Base-by-base conservation (phyloP, 2,888 invertebrate species). In the Ichneumon xanthorius region DNA sequence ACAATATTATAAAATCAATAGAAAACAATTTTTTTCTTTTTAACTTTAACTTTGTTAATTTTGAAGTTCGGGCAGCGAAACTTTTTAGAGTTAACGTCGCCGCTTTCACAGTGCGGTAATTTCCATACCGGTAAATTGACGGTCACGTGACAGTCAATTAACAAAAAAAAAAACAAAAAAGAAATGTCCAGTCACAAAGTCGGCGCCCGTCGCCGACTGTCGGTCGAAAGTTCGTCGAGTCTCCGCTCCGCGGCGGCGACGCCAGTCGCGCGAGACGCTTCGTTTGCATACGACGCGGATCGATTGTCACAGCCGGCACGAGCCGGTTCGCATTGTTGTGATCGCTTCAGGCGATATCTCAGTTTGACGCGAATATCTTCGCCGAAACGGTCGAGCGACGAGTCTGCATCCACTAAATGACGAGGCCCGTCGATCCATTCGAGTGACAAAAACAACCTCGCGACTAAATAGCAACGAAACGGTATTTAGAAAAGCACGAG, bases 241-340 rank as follows among this genome's bases (percentile, higher is more conserved):
- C 19, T 9, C 77, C 76, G 73, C 79, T 50, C 50, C 71, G 75
- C 50, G 26, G 78, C 68, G 58, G 63, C 53, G 78, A 40, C 77
- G 73, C 58, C 37, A 40, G 67, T 48, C 33, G 45, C 68, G 26
- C 61, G 6, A 3, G 53, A 53, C 53, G 50, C 71, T 19, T 37
- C 72, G 33, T 22, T 37, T 11, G 72, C 22, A 19, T 7, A 37
- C 50, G 45, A 68, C 45, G 75, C 19, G 73, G 65, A 81, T 81
- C 73, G 72, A 72, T 63, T 40, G 26, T 19, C 40, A 33, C 45
- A 58, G n/a, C 61, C 72, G 80, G 50, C 72, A 65, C 40, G 16
- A 55, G n/a, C 79, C n/a, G 71, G 63, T 71, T 14, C 45, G 37
- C 26, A 22, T 26, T 79, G 61, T 80, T 55, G 19, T 76, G 11